Evolutionary conservation across 2,797 vertebrate species (phyloP).

Genomic region (Onychomys arenicola): DNA sequence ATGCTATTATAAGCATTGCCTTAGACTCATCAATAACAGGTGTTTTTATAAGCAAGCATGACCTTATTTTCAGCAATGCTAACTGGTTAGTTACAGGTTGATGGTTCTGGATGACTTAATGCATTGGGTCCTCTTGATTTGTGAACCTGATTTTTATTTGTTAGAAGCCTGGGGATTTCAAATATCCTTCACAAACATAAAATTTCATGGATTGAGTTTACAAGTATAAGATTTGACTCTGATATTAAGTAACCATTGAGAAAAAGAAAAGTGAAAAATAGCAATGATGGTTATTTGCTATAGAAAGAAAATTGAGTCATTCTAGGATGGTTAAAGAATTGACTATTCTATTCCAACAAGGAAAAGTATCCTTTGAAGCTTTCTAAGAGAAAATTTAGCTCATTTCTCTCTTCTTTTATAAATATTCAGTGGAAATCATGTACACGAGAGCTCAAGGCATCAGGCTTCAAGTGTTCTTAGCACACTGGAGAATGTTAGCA

Average conservation of each 20-base stretch:
- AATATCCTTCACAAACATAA: background rate
- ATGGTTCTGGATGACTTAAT: conserved; percentile 61
- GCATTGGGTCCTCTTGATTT: conserved; percentile 52
- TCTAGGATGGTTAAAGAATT: conserved; percentile 36
- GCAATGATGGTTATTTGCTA: conserved; percentile 39
- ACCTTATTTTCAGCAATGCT: conserved; percentile 69
- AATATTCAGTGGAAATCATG: conserved; percentile 13
- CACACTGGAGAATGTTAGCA: background rate
- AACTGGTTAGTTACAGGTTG: conserved; percentile 46
- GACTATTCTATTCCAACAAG: conserved; percentile 19
- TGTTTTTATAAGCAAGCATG: conserved; percentile 40
- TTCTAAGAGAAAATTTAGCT: conserved; percentile 39
- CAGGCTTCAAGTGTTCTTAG: conserved; percentile 8
- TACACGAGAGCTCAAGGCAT: conserved; percentile 2
- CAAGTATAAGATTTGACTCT: conserved; percentile 12
- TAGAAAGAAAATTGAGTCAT: conserved; percentile 52
- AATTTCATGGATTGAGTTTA: conserved; percentile 36
- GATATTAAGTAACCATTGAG: conserved; percentile 22
- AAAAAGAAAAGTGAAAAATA: background rate
- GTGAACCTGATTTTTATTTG: conserved; percentile 30
- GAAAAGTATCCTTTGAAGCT: background rate
- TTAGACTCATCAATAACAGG: conserved; percentile 34
- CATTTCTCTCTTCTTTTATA: conserved; percentile 54
- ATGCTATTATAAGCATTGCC: background rate
- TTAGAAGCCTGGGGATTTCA: conserved; percentile 38